Base-by-base conservation (phyloP, 2,797 vertebrate species). In the Miopithecus talapoin region DNA sequence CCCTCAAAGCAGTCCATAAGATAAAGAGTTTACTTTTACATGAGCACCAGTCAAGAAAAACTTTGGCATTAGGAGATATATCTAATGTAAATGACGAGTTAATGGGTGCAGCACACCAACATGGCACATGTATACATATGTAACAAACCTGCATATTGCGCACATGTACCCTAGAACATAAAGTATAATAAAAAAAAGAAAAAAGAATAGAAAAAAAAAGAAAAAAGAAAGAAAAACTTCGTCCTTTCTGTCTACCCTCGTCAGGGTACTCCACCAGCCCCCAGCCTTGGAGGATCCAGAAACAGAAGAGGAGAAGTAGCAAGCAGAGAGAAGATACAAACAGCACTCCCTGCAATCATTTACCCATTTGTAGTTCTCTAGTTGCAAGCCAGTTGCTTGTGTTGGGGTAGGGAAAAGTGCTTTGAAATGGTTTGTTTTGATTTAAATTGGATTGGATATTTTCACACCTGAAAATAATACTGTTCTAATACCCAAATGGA, bases 401-500 rank as follows among this genome's bases (percentile, higher is more conserved):
- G 55, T 12, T 85, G 14, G 8, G 30, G n/a, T 36, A 72, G 30
- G 12, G 43, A 19, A 72, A 70, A 72, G 48, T 64, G 22, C 36
- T 97, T 87, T 74, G 41, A 80, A 76, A 85, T 39, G n/a, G 61
- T 88, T 75, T 48, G 7, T 91, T 96, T 95, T 92, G 74, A 88
- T 57, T 97, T 79, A 68, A 80, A 80, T 80, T 84, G 30, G 57
- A 80, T 36, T 89, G 57, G 46, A 43, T 95, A 90, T 89, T 93
- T 97, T 97, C 50, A 91, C 55, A 90, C 57, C 57, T 95, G 76
- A 97, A 94, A 94, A 96, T 41, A 91, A 89, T 93, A 85, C n/a
- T 70, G 16, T 36, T 91, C 21, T 86, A 81, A 70, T 89, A 33
- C 21, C 19, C n/a, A 0, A 91, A 92, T 91, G 64, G 46, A 85